Evolutionary conservation across 2,888 invertebrate species (phyloP).

Genomic region (Spodoptera picta): DNA sequence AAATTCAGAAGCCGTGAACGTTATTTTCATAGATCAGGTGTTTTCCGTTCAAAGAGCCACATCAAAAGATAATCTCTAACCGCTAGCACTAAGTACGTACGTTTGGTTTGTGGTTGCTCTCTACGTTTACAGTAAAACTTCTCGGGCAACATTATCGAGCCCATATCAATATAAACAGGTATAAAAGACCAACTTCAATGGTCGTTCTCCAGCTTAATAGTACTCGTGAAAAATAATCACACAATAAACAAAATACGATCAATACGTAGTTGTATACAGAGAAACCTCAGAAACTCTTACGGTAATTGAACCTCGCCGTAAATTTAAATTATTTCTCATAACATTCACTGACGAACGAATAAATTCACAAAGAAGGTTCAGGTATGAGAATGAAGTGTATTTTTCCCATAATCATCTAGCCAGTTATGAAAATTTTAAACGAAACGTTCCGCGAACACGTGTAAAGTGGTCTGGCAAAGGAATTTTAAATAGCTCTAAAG

Average conservation of each 20-base stretch:
- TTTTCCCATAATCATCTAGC: slow-evolving; percentile 24
- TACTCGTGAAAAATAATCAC: slow-evolving; percentile 36
- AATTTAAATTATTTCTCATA: slow-evolving; percentile 17
- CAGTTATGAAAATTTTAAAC: slow-evolving; percentile 35
- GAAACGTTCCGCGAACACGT: slow-evolving; percentile 29
- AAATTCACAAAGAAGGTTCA: not conserved
- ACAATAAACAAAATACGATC: slow-evolving; percentile 29
- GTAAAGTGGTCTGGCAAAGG: slow-evolving; percentile 10
- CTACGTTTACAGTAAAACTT: slow-evolving; percentile 34
- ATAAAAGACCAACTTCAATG: slow-evolving; percentile 40
- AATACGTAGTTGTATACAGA: slow-evolving; percentile 2
- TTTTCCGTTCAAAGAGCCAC: slow-evolving; percentile 42
- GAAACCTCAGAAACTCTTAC: slow-evolving; percentile 20
- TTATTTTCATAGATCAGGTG: slow-evolving; percentile 37
- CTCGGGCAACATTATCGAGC: slow-evolving; percentile 33
- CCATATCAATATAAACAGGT: slow-evolving; percentile 41
- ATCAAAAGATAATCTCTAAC: slow-evolving; percentile 57
- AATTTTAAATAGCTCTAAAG: slow-evolving; percentile 26
- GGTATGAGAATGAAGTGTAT: slow-evolving; percentile 7
- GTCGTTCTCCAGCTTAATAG: slow-evolving; percentile 31
- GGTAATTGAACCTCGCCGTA: slow-evolving; percentile 11
- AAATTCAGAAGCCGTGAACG: slow-evolving; percentile 23
- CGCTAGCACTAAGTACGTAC: slow-evolving; percentile 40
- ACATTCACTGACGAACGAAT: slow-evolving; percentile 8
- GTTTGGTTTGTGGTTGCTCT: slow-evolving; percentile 48